Evolutionary conservation across 2,888 invertebrate genomes (phyloP).

Genomic region (Spilarctia lutea): DNA sequence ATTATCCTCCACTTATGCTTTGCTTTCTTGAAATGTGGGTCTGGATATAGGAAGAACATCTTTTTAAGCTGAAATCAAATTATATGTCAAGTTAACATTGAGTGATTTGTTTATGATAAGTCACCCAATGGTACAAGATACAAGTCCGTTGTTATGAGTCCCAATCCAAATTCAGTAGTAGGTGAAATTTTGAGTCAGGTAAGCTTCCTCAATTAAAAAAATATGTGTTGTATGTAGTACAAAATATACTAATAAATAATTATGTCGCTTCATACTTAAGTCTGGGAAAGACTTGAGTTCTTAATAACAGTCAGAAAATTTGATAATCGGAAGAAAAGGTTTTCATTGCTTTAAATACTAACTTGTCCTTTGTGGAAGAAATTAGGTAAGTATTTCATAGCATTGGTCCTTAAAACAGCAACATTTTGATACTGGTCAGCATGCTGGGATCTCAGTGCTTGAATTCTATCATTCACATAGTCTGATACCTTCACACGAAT

Average conservation of each 20-base stretch:
- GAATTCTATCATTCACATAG: slow-evolving; percentile 98
- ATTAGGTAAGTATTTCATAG: slow-evolving; percentile 99
- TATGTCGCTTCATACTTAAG: too few species aligned
- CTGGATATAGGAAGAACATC: slow-evolving; percentile 99
- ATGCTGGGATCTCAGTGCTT: slow-evolving; percentile 92
- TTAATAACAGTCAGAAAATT: too few species aligned
- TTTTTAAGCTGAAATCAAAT: slow-evolving; percentile 91
- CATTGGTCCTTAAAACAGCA: slow-evolving; percentile 97
- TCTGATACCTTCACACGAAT: slow-evolving; percentile 99
- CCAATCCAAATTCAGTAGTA: too few species aligned
- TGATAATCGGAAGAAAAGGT: background rate
- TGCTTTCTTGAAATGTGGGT: slow-evolving; percentile 99
- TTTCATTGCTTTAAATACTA: background rate
- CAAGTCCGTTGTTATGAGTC: too few species aligned
- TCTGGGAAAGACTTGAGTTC: too few species aligned
- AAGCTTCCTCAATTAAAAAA: too few species aligned
- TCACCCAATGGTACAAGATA: too few species aligned
- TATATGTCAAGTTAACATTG: background rate
- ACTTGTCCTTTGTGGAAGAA: slow-evolving; percentile 97
- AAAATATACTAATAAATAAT: too few species aligned
- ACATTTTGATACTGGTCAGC: slow-evolving; percentile 95
- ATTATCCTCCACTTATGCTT: slow-evolving; percentile 99
- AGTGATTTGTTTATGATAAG: too few species aligned
- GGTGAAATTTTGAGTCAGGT: too few species aligned
- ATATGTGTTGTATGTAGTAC: too few species aligned